Evolutionary conservation across 2,797 vertebrate species (phyloP), one percentile per base, ranked within the genome.

Genomic region (Melanotaenia trifasciata): DNA sequence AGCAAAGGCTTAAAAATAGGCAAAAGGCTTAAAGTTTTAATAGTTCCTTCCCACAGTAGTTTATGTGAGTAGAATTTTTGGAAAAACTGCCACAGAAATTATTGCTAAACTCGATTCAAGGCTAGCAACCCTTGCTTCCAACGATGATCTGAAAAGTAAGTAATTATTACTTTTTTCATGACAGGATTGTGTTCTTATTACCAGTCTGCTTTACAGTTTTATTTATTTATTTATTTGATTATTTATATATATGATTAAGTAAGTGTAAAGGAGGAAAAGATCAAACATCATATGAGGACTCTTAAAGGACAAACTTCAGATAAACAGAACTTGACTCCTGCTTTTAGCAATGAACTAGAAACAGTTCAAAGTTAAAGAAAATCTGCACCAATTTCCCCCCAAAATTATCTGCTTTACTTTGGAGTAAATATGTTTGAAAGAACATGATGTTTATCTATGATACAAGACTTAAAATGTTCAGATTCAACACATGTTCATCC

Each of bases 231-330:
- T 36, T 43, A 14, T 33, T 33, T 30, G 28, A 30, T 30, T 33
- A 43, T 43, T 16, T 43, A 16, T 16, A 43, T 43, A 24, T 51
- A 12, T 22, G 57, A 22, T 40, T 38, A n/a, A 43, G 64, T n/a
- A 12, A 68, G 45, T 8, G 30, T 24, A 59, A 11, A 35, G 28
- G 18, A 22, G 7, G 10, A 18, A 32, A 61, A 45, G 30, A 59
- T 53, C 54, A 70, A 78, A 75, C 47, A 66, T 2, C 32, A 54
- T 69, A 56, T 0, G 43, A 14, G 73, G 66, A 80, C 63, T 53
- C 59, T 57, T 50, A 33, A 51, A 58, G 30, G 75, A 22, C 50
- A 80, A 64, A 81, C 61, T 73, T 10, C 16, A 36, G 62, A 84
- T 67, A 70, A 53, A 67, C 43, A 64, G 58, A 64, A 65, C 62